A percentile compares a stretch with the other conserved stretches of the same genome.
These are phyloP conservation scores for Reticulitermes speratus DNA, from an alignment of 1,140 invertebrate genomes.

Conservation along the genomic window DNA sequence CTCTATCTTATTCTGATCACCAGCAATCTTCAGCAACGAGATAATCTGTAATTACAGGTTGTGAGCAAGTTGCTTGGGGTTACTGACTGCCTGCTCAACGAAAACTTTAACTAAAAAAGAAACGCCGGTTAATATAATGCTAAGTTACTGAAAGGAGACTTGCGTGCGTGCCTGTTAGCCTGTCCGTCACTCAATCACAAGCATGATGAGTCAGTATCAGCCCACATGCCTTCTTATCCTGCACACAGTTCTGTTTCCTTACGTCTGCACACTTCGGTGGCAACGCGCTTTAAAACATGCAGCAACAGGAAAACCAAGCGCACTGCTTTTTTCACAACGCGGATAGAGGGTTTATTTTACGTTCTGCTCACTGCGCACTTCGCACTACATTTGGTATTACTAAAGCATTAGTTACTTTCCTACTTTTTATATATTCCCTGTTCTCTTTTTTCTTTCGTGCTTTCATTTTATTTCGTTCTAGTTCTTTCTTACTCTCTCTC, in stretches of 20 bases:
- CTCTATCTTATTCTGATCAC: background rate
- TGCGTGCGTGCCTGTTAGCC: background rate
- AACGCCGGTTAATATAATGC: background rate
- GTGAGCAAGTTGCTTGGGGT: background rate
- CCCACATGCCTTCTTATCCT: background rate
- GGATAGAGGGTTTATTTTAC: no score
- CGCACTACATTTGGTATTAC: no score
- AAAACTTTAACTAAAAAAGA: background rate
- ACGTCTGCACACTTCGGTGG: no score
- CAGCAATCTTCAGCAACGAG: conserved; percentile 7
- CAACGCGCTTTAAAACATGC: no score
- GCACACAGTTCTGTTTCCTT: background rate
- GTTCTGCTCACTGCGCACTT: no score
- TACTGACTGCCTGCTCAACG: background rate
- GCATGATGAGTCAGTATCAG: background rate
- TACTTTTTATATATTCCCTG: no score
- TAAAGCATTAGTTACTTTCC: no score
- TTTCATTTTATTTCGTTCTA: background rate
- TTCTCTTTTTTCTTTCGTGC: background rate
- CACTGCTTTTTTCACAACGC: no score
- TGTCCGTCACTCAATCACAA: background rate
- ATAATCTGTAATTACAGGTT: conserved; percentile 19
- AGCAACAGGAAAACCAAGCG: no score
- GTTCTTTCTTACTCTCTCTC: background rate
- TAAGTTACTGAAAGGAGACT: background rate